These are phyloP conservation scores for Oscheius sp. DNA, from an alignment of 2,888 invertebrate genomes.

Conservation along the genomic window DNA sequence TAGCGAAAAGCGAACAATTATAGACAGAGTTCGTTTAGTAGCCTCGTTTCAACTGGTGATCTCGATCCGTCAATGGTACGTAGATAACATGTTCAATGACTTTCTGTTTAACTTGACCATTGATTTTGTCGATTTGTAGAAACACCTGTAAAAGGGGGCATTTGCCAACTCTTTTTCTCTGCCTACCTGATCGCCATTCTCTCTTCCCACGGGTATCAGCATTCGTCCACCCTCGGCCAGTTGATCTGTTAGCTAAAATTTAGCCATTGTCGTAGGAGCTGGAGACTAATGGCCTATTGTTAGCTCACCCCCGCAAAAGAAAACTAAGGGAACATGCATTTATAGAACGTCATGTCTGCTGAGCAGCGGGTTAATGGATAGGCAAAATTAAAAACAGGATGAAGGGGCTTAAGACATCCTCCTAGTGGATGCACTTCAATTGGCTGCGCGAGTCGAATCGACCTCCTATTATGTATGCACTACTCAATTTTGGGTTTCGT, in stretches of 20 bases:
- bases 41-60: slow-evolving; percentile 76
- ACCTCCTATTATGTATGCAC: slow-evolving; percentile 24
- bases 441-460: slow-evolving; percentile 30
- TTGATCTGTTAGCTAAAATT: slow-evolving; percentile 83
- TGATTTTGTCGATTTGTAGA: slow-evolving; percentile 88
- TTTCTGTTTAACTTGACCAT: slow-evolving; percentile 80
- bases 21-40: background rate
- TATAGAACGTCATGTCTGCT: background rate
- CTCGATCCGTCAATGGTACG: slow-evolving; percentile 91
- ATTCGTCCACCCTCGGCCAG: slow-evolving; percentile 91
- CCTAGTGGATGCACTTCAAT: slow-evolving; percentile 14
- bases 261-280: slow-evolving; percentile 3
- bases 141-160: slow-evolving; percentile 75
- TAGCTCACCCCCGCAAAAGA: slow-evolving; percentile 12
- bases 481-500: slow-evolving; percentile 26
- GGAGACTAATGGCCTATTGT: slow-evolving; percentile 11
- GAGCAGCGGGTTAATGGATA: background rate
- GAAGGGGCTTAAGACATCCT: slow-evolving; percentile 17
- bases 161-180: background rate
- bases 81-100: slow-evolving; percentile 94
- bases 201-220: slow-evolving; percentile 74
- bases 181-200: slow-evolving; percentile 51
- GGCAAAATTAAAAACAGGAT: slow-evolving; percentile 3
- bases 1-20: slow-evolving; percentile 6
- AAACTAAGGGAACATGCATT: background rate